Evolutionary conservation across 1,140 invertebrate genomes (phyloP).

Genomic region (Drepana arcuata): DNA sequence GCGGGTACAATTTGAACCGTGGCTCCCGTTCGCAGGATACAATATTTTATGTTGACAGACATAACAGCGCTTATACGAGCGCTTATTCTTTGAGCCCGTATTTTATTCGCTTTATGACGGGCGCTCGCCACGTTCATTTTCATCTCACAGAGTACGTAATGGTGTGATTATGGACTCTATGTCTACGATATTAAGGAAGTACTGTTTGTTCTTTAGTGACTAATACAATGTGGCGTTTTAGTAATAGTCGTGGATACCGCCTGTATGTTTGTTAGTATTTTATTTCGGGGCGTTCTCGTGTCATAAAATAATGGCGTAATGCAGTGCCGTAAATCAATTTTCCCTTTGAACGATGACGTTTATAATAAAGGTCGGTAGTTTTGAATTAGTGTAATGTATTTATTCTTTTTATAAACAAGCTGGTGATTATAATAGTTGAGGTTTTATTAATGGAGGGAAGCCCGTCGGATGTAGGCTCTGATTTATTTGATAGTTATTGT

Average conservation of each 20-base stretch:
- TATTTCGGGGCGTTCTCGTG: slow-evolving; percentile 65
- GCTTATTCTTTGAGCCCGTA: slow-evolving; percentile 70
- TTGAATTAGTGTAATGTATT: slow-evolving; percentile 50
- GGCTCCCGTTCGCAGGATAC: slow-evolving; percentile 57
- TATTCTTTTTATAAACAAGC: slow-evolving; percentile 20
- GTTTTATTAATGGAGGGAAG: slow-evolving; percentile 23
- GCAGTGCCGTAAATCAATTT: slow-evolving; percentile 64
- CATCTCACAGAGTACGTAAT: no score
- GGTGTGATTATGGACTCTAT: slow-evolving; percentile 27
- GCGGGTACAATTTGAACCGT: slow-evolving; percentile 54
- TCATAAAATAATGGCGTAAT: slow-evolving; percentile 69
- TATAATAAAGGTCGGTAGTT: slow-evolving; percentile 56
- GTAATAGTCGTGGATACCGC: slow-evolving; percentile 67
- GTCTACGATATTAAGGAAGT: not conserved
- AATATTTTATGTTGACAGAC: slow-evolving; percentile 71
- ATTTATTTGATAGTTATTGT: no score
- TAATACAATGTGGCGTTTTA: slow-evolving; percentile 18
- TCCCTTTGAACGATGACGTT: slow-evolving; percentile 58
- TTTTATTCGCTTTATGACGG: slow-evolving; percentile 71
- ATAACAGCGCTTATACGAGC: slow-evolving; percentile 66
- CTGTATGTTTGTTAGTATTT: slow-evolving; percentile 69
- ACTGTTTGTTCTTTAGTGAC: slow-evolving; percentile 2
- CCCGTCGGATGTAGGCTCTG: slow-evolving; percentile 5
- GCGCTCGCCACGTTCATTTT: slow-evolving; percentile 28
- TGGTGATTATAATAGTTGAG: slow-evolving; percentile 32